These are phyloP conservation scores for Urocitellus parryii DNA, from an alignment of 2,113 vertebrate species.

Conservation along the genomic window DNA sequence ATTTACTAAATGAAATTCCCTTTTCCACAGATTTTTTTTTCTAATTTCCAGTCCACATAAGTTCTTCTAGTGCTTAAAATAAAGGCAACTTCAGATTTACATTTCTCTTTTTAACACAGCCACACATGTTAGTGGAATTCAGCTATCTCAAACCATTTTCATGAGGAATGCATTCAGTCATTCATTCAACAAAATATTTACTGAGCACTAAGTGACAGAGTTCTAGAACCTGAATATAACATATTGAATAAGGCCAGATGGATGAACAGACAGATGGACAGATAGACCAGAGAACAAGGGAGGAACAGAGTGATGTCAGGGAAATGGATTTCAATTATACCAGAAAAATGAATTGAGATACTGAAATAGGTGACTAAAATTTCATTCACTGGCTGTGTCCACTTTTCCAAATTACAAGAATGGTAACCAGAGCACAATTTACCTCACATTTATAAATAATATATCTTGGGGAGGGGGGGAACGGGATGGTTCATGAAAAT, in stretches of 20 bases:
- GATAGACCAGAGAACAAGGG: not conserved
- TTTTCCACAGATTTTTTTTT: not conserved
- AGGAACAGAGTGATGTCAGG: not conserved
- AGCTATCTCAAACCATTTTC: slow-evolving; percentile 21
- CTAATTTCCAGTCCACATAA: not conserved
- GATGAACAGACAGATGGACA: not conserved
- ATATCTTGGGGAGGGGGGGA: not conserved
- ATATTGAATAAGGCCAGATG: not conserved
- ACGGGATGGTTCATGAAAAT: not conserved
- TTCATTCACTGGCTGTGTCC: slow-evolving; percentile 6
- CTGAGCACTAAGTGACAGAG: not conserved
- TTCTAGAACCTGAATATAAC: slow-evolving; percentile 32
- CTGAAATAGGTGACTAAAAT: slow-evolving; percentile 38
- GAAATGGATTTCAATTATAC: slow-evolving; percentile 16
- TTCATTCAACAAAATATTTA: slow-evolving; percentile 43
- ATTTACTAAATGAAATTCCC: not conserved
- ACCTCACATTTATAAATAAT: slow-evolving; percentile 42
- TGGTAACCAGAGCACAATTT: not conserved
- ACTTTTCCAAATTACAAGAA: slow-evolving; percentile 56
- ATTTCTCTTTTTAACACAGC: not conserved
- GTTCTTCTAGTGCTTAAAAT: not conserved
- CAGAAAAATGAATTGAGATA: slow-evolving; percentile 29
- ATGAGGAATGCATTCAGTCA: not conserved
- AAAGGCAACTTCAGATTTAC: slow-evolving; percentile 26
- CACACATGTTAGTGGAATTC: not conserved